Evolutionary conservation across 1,140 invertebrate genomes (phyloP), one percentile per base, ranked within the genome.

Genomic region (Teleogryllus occipitalis): DNA sequence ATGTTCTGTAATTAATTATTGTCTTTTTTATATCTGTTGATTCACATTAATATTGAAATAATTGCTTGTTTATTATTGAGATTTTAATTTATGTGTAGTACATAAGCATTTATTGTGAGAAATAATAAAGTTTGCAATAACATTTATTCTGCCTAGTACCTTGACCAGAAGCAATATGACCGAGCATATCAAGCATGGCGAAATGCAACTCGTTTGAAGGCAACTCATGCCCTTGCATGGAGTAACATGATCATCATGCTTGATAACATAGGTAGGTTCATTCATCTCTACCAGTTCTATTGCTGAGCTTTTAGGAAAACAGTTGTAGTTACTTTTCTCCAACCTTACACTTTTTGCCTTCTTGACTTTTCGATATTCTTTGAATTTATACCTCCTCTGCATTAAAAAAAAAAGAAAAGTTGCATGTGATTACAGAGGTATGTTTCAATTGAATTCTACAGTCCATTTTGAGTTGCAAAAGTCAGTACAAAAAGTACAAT

Each of bases 231-330:
- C 10, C 91, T 93, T 81, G 94, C 97, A 18, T 98, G 97, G 97
- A 95, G 92, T 76, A 99, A 98, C 85, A 92, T 95, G 83, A 88
- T 98, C 21, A 92, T 97, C 12, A 88, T 98, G 81, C 85, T 97
- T 49, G 96, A 98, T 85, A 95, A 96, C 84, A 88, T 93, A 82
- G 92, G 93, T 90, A 87, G 86, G 78, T 86, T 83, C 0, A 6
- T 14, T 72, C 65, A 72, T 72, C 14, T 39, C 27, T 39, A 39
- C 27, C 27, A 39, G 27, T 39, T 39, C 1, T 5, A 39, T 39
- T 39, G 27, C 27, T 2, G 27, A 39, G 27, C 27, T 39, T 39
- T 39, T 39, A 2, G 27, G 27, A 39, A 39, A 39, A 39, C 5
- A 39, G 27, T 39, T 39, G 1, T 39, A 39, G 27, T 39, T 39